Conservation (phyloP, 2,797 vertebrate species). For the Ceyx erithaca region DNA sequence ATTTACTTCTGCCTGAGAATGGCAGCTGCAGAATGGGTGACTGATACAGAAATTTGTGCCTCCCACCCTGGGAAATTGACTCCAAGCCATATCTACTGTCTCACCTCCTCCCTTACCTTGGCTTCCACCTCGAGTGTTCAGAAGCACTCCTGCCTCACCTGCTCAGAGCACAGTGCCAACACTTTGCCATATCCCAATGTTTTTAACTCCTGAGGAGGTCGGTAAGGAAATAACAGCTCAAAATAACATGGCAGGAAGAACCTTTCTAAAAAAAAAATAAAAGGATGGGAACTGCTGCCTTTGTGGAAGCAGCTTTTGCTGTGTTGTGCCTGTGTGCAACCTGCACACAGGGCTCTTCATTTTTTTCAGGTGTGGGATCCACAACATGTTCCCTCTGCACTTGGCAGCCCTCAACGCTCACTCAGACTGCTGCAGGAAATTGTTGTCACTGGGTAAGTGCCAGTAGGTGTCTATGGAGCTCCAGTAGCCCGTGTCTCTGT, state of each 20-base stretch:
- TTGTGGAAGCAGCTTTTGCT: neutral
- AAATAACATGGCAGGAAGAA: neutral
- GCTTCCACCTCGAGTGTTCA: neutral
- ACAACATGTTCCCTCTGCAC: conserved; percentile 97
- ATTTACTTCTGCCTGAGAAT: neutral
- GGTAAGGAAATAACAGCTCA: neutral
- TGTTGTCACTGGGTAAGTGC: conserved; percentile 79
- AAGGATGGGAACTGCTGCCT: neutral
- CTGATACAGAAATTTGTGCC: neutral
- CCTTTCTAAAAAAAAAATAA: neutral
- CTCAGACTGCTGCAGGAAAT: conserved; percentile 95
- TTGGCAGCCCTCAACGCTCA: conserved; percentile 94
- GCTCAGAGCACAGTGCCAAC: conserved; percentile 1
- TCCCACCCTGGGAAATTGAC: neutral
- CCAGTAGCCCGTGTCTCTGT: neutral
- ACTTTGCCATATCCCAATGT: neutral
- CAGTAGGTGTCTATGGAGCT: neutral
- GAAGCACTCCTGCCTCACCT: neutral
- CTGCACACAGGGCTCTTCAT: neutral
- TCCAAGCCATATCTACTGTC: neutral
- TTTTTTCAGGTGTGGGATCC: conserved; percentile 87
- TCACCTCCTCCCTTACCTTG: neutral
- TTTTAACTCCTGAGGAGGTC: neutral
- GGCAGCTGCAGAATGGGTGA: neutral
- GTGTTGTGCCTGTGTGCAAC: neutral